Conservation (phyloP, 1,140 invertebrate species). For the Drosophila kanapiae region DNA sequence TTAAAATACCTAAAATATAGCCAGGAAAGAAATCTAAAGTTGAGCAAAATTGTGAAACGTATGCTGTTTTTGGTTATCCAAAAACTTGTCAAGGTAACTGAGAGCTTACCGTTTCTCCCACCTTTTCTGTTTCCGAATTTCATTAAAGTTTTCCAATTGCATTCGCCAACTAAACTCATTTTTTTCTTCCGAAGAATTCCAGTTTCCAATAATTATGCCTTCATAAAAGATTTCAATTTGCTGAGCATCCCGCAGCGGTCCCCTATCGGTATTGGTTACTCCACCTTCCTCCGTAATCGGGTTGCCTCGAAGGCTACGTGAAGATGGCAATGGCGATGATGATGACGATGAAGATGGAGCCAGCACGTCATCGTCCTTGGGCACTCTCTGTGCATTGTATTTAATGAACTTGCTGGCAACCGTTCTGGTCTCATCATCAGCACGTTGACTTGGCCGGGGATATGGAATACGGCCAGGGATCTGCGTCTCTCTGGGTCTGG, state of each 20-base stretch:
- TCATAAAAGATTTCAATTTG: conserved; percentile 49
- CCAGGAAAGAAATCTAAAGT: too few species aligned
- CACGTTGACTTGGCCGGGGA: conserved; percentile 38
- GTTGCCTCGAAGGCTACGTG: conserved; percentile 25
- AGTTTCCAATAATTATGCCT: conserved; percentile 33
- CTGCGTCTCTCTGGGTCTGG: conserved; percentile 6
- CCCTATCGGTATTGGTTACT: neutral
- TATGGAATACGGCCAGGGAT: conserved; percentile 9
- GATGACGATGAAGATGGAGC: neutral
- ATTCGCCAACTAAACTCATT: neutral
- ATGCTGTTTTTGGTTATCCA: too few species aligned
- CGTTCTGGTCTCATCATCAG: conserved; percentile 42
- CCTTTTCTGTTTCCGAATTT: neutral
- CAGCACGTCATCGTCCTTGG: conserved; percentile 54
- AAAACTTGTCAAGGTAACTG: neutral
- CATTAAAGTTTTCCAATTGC: conserved; percentile 16
- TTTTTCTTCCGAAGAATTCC: neutral
- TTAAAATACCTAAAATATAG: neutral
- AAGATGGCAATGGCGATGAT: neutral
- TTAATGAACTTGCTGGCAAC: conserved; percentile 56
- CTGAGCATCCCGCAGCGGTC: conserved; percentile 21
- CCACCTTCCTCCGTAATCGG: conserved; percentile 33
- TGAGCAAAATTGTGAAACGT: neutral
- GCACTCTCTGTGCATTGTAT: conserved; percentile 46
- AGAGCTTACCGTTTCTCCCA: too few species aligned